Evolutionary conservation across 2,888 invertebrate genomes (phyloP), one percentile per base, ranked within the genome.

Genomic region (Brachynemurus nebulosus): DNA sequence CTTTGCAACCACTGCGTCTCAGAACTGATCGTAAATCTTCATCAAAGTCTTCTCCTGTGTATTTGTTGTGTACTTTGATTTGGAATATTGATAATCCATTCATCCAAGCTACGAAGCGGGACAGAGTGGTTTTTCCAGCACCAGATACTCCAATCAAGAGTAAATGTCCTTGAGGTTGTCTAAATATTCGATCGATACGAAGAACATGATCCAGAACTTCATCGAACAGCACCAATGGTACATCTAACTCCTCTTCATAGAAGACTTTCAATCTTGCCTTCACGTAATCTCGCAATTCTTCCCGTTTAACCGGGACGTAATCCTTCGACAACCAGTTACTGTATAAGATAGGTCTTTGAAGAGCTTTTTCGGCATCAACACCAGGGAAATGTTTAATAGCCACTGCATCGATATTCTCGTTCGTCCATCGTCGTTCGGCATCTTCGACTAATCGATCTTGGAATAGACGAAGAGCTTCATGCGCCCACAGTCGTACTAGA

Each of bases 101-200:
- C 88, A 99, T 93, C 96, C 98, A 99, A 40, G 98, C 98, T 23
- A 99, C 98, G 66, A 99, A 99, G 52, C 98, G 77, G 19, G 97
- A 97, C 53, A 98, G 76, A 8, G 98, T 99, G 1, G 98, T 99
- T 70, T 99, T 99, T 52, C 98, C 98, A 51, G 97, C 93, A 37
- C 98, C 98, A 42, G 96, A 96, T 5, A 97, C 97, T 52, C 98
- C 98, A 59, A 99, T 99, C 6, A 99, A 74, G 55, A 99, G 68
- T 54, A 98, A 67, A 67, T 99, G 98, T 45, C 98, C 98, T 64
- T 99, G 97, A 6, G 96, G 96, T 65, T 98, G 97, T 44, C 98
- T 76, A 80, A 98, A 98, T 59, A 99, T 98, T 59, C 98, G 77
- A 72, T 99, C 98, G 61, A 99, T 98, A 54, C 98, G 78, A 48